These are phyloP conservation scores for Paguma larvata DNA, from an alignment of 2,797 vertebrate species.

Conservation along the genomic window DNA sequence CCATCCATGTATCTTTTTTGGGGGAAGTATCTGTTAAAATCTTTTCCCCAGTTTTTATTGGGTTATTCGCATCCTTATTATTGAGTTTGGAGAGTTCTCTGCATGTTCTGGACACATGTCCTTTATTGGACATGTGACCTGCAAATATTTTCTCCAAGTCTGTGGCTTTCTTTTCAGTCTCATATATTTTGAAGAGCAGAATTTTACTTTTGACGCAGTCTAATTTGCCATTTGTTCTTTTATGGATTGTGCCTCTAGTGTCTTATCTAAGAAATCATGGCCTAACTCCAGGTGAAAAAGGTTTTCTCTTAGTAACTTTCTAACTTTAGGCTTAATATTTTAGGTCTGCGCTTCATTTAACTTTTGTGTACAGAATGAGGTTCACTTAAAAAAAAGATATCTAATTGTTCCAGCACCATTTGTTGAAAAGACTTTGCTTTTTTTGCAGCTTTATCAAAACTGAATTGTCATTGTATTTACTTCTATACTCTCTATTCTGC, in stretches of 20 bases:
- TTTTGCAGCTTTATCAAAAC: neutral
- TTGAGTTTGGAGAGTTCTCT: conserved; percentile 34
- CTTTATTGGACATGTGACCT: neutral
- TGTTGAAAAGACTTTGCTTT: neutral
- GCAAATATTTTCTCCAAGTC: conserved; percentile 1
- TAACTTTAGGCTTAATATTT: conserved; percentile 39
- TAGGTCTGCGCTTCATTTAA: neutral
- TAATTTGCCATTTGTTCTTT: neutral
- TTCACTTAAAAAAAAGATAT: neutral
- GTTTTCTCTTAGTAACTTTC: neutral
- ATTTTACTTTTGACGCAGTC: neutral
- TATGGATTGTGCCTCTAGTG: neutral
- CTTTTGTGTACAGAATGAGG: neutral
- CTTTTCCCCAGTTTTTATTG: neutral
- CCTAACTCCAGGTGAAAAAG: neutral
- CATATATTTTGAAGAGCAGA: conserved; percentile 13
- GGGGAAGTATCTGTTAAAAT: neutral
- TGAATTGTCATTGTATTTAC: neutral
- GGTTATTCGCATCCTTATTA: neutral
- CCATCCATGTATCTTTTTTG: neutral
- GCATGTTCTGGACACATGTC: neutral
- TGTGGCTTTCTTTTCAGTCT: conserved; percentile 6
- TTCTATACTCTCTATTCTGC: neutral
- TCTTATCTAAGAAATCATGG: conserved; percentile 15
- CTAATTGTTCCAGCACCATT: neutral